Evolutionary conservation across 2,888 invertebrate species (phyloP).

Genomic region (Eristalinus aeneus): DNA sequence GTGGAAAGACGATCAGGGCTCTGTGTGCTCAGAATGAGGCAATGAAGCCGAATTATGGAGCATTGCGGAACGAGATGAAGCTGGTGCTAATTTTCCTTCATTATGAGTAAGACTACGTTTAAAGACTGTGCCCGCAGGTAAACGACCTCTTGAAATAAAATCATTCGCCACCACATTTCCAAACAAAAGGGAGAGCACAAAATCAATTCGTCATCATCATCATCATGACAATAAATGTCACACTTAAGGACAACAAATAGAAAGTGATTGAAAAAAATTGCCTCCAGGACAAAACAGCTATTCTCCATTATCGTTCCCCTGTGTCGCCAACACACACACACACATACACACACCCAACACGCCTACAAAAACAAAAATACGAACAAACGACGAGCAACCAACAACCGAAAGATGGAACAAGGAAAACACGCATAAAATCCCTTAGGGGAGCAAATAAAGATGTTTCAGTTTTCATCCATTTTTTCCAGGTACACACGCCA

Average conservation of each 20-base stretch:
- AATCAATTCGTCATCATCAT: conserved; percentile 8
- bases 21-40: neutral
- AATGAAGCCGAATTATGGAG: neutral
- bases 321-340: neutral
- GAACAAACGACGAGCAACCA: neutral
- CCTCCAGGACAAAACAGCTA: neutral
- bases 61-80: neutral
- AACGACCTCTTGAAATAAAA: neutral
- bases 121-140: too few relatives aligned
- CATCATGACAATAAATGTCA: conserved; percentile 19
- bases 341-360: neutral
- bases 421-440: conserved; percentile 9
- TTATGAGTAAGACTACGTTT: too few relatives aligned
- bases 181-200: neutral
- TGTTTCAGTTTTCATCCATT: neutral
- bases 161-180: neutral
- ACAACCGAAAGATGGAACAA: neutral
- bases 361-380: neutral
- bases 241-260: conserved; percentile 15
- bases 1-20: neutral
- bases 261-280: conserved; percentile 19
- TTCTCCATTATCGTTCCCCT: neutral
- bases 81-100: too few relatives aligned
- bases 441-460: conserved; percentile 17
- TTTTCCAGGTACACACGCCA: conserved; percentile 14